phyloP scores from a whole-genome alignment of 2,797 vertebrate species.

The Distichodus sexfasciatus region DNA sequence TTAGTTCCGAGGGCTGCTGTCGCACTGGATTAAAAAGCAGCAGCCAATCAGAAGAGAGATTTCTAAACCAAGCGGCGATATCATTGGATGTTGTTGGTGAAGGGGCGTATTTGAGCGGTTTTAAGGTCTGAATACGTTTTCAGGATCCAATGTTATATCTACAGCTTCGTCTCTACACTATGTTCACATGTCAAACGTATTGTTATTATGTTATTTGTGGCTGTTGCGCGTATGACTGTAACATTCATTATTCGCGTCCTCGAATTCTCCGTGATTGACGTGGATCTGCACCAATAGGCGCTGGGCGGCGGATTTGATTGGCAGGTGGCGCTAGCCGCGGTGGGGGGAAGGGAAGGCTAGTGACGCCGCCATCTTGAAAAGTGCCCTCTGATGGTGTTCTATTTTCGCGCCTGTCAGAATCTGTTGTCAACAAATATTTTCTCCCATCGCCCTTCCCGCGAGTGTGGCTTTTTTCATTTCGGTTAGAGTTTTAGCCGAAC shows the following conservation, averaged over 20 bases:
- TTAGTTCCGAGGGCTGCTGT: slow-evolving; percentile 20
- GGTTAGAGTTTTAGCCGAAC: slow-evolving; percentile 49
- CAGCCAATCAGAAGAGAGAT: slow-evolving; percentile 34
- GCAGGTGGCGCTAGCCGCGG: slow-evolving; percentile 66
- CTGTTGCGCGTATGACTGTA: neutral
- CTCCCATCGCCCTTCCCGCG: neutral
- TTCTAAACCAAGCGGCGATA: neutral
- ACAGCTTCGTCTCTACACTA: too few relatives aligned
- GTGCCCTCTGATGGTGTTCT: slow-evolving; percentile 65
- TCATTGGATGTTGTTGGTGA: slow-evolving; percentile 19
- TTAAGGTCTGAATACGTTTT: too few relatives aligned
- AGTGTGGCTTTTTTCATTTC: slow-evolving; percentile 39
- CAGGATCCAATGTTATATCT: too few relatives aligned
- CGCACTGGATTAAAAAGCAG: slow-evolving; percentile 9
- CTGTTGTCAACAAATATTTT: slow-evolving; percentile 67
- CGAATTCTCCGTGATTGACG: slow-evolving; percentile 31
- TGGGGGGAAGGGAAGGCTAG: slow-evolving; percentile 76
- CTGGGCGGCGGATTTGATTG: slow-evolving; percentile 51
- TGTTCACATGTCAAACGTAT: too few relatives aligned
- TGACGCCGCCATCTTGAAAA: slow-evolving; percentile 82
- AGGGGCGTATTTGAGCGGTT: too few relatives aligned
- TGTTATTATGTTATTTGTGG: too few relatives aligned
- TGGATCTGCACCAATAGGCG: slow-evolving; percentile 59
- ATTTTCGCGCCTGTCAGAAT: slow-evolving; percentile 76
- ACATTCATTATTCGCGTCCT: neutral